These are phyloP conservation scores for Rallus limicola DNA, from an alignment of 2,113 vertebrate genomes.

Conservation along the genomic window DNA sequence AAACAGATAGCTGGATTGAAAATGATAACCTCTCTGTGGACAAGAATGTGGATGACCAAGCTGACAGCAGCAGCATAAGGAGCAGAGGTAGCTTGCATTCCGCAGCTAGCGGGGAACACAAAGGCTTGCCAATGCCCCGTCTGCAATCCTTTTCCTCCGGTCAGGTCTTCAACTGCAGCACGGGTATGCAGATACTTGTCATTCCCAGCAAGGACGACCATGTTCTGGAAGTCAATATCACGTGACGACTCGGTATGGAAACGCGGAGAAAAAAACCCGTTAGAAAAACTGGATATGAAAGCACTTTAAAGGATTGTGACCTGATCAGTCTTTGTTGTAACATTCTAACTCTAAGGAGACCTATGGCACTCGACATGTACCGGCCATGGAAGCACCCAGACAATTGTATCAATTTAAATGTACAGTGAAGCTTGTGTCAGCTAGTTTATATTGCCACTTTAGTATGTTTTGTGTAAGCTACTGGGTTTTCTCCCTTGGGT, in stretches of 20 bases:
- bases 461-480: conserved; percentile 40
- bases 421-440: conserved; percentile 67
- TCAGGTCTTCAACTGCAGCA: conserved; percentile 92
- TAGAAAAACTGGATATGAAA: conserved; percentile 62
- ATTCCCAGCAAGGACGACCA: conserved; percentile 93
- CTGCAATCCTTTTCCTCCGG: conserved; percentile 89
- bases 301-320: conserved; percentile 66
- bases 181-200: conserved; percentile 87
- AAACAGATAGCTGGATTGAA: conserved; percentile 92
- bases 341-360: conserved; percentile 45
- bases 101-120: conserved; percentile 80
- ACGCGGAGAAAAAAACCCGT: not conserved
- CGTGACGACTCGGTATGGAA: conserved; percentile 78
- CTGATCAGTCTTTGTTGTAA: conserved; percentile 37
- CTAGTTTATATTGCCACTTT: conserved; percentile 48
- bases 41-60: conserved; percentile 87
- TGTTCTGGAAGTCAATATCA: conserved; percentile 93
- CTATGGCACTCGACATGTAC: conserved; percentile 2
- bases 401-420: conserved; percentile 66
- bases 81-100: conserved; percentile 85
- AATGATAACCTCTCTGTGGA: conserved; percentile 93
- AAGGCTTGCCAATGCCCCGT: conserved; percentile 90
- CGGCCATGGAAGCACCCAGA: conserved; percentile 56
- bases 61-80: conserved; percentile 85
- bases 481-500: conserved; percentile 21